Evolutionary conservation across 2,888 invertebrate species (phyloP).

Genomic region (Acanthosepion lycidas): DNA sequence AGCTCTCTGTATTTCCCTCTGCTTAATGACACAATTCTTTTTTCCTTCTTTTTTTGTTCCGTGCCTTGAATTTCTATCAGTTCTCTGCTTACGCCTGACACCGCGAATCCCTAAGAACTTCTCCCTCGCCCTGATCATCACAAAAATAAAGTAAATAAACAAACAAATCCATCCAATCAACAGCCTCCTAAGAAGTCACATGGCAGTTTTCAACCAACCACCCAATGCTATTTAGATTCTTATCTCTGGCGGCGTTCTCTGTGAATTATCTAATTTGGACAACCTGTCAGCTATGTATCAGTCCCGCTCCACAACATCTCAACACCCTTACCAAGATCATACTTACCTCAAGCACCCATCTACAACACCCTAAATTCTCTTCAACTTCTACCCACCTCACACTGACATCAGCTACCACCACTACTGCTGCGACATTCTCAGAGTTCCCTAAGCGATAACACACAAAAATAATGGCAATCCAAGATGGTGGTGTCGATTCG

Average conservation of each 20-base stretch:
- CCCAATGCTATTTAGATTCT: not conserved
- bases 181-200: not conserved
- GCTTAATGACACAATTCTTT: not conserved
- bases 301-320: not conserved
- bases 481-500: conserved; percentile 17
- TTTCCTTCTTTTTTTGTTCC: not conserved
- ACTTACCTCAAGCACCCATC: not conserved
- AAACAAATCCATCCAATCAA: no score
- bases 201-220: not conserved
- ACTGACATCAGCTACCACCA: not conserved
- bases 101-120: not conserved
- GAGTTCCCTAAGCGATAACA: conserved; percentile 17
- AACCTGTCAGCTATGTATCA: not conserved
- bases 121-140: not conserved
- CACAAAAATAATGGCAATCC: conserved; percentile 8
- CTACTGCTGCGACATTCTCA: not conserved
- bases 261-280: conserved; percentile 21
- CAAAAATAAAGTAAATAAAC: not conserved
- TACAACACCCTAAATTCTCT: not conserved
- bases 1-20: not conserved
- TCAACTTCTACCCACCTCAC: not conserved
- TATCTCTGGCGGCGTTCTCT: not conserved
- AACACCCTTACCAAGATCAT: not conserved
- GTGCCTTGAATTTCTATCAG: not conserved
- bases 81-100: not conserved